phyloP scores from a whole-genome alignment of 2,888 invertebrate genomes.

The Sisyra nigra region DNA sequence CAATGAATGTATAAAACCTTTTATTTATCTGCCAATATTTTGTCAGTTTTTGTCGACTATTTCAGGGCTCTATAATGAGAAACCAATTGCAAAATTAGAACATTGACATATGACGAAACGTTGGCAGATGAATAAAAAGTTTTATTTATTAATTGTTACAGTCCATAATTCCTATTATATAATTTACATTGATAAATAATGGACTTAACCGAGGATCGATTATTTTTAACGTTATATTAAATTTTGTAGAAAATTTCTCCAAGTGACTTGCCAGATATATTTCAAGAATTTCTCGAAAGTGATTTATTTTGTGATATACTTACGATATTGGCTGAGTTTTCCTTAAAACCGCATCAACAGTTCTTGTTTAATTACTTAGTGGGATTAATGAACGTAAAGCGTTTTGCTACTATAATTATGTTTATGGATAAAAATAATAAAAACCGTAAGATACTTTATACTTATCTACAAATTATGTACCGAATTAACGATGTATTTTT shows the following conservation, averaged over 20 bases:
- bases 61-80: too few relatives aligned
- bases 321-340: conserved; percentile 28
- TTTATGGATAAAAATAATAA: conserved; percentile 42
- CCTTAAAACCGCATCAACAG: conserved; percentile 24
- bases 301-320: conserved; percentile 44
- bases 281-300: conserved; percentile 50
- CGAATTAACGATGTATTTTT: too few relatives aligned
- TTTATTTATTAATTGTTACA: too few relatives aligned
- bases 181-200: background rate
- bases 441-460: conserved; percentile 30
- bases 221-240: background rate
- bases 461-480: too few relatives aligned
- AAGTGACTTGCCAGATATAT: conserved; percentile 38
- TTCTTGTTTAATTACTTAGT: conserved; percentile 33
- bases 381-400: conserved; percentile 37
- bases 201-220: background rate
- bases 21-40: too few relatives aligned
- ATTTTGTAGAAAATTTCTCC: conserved; percentile 28
- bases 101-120: too few relatives aligned
- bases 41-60: too few relatives aligned
- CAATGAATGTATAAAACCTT: background rate
- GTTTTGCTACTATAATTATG: conserved; percentile 47
- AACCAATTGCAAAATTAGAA: too few relatives aligned
- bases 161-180: background rate
- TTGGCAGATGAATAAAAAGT: too few relatives aligned